Percentiles rank a stretch among this genome's conserved stretches.
phyloP scores from a whole-genome alignment of 2,113 vertebrate species.

The Centropus unirufus region DNA sequence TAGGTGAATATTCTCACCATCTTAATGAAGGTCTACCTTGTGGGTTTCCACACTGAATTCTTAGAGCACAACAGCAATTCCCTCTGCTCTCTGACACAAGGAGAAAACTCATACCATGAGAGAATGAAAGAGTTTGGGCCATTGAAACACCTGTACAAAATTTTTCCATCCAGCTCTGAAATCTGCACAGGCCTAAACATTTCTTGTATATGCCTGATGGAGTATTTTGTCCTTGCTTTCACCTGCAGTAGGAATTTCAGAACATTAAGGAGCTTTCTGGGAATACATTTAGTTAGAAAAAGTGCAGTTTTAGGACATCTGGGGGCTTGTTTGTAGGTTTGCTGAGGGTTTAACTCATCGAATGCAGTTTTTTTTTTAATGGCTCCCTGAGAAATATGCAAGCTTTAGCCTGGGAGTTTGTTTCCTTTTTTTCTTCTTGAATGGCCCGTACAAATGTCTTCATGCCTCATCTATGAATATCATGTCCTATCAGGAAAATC shows the following conservation, averaged over 20 bases:
- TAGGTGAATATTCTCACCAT: not conserved
- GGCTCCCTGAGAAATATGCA: not conserved
- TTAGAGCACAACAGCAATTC: not conserved
- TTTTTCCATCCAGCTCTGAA: not conserved
- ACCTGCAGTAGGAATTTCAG: not conserved
- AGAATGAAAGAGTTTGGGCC: not conserved
- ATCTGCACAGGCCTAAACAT: not conserved
- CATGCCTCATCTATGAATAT: not conserved
- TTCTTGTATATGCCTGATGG: not conserved
- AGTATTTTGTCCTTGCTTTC: not conserved
- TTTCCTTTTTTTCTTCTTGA: not conserved
- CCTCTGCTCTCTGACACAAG: rapidly evolving
- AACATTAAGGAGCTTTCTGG: not conserved
- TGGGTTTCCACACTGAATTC: not conserved
- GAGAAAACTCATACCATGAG: not conserved
- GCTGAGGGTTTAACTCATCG: not conserved
- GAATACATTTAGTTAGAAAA: not conserved
- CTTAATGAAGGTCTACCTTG: not conserved
- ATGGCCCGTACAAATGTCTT: not conserved
- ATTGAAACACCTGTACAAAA: not conserved
- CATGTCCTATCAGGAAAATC: not conserved
- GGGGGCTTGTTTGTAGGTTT: not conserved
- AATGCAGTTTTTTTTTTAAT: not conserved
- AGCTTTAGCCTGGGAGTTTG: not conserved
- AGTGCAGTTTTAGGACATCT: not conserved